These are phyloP conservation scores for Phymorhynchus buccinoides DNA, from an alignment of 1,140 invertebrate species.

Conservation along the genomic window DNA sequence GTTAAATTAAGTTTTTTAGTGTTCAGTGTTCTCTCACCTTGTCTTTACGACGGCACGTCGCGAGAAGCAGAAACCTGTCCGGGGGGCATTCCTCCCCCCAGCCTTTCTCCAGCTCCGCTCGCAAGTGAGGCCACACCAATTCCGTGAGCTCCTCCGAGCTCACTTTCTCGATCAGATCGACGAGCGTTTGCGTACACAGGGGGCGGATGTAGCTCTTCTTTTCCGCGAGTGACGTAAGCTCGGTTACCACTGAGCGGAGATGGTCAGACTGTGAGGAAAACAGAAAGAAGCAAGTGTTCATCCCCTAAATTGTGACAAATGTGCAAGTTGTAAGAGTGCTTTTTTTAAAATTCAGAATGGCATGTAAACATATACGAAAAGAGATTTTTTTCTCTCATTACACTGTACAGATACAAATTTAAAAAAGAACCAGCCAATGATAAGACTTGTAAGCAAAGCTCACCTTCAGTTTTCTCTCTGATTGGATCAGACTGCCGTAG, in stretches of 20 bases:
- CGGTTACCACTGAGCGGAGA: slow-evolving; percentile 31
- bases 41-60: slow-evolving; percentile 40
- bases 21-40: slow-evolving; percentile 43
- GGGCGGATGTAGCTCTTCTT: slow-evolving; percentile 48
- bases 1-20: no score
- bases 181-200: slow-evolving; percentile 36
- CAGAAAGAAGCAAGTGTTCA: no score
- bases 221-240: slow-evolving; percentile 35
- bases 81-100: slow-evolving; percentile 53
- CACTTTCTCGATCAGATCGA: slow-evolving; percentile 43
- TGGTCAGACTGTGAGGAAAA: slow-evolving; percentile 18
- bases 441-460: neutral
- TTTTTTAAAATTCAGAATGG: no score
- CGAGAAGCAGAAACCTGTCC: slow-evolving; percentile 46
- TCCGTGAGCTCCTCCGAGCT: slow-evolving; percentile 35
- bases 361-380: no score
- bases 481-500: slow-evolving; percentile 46
- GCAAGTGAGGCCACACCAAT: slow-evolving; percentile 46
- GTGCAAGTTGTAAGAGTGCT: no score
- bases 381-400: no score
- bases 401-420: no score
- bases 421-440: no score
- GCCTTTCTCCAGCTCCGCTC: slow-evolving; percentile 37
- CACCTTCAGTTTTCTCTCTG: slow-evolving; percentile 43
- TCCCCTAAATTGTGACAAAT: no score